Evolutionary conservation across 2,888 invertebrate species (phyloP).

Genomic region (Germaria angustata): DNA sequence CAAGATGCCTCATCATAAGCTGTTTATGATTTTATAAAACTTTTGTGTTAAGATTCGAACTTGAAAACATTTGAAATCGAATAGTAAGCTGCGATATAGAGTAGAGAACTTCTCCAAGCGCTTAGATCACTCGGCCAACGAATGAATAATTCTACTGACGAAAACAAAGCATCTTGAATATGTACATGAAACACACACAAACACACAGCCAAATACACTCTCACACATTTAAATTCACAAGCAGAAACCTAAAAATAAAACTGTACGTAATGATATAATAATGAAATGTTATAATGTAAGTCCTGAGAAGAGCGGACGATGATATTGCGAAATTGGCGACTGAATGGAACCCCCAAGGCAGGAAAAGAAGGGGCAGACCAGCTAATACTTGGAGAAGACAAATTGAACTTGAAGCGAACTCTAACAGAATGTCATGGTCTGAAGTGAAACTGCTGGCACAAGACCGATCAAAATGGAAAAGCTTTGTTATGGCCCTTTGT

Average conservation of each 20-base stretch:
- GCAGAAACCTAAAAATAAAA: neutral
- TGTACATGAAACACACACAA: neutral
- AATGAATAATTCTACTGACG: neutral
- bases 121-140: slow-evolving; percentile 21
- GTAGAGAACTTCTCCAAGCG: slow-evolving; percentile 17
- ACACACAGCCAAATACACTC: neutral
- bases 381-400: too few species aligned
- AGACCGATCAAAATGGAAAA: too few species aligned
- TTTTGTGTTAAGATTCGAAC: neutral
- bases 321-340: too few species aligned
- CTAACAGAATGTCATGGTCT: too few species aligned
- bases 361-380: too few species aligned
- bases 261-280: neutral
- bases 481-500: too few species aligned
- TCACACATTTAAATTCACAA: too few species aligned
- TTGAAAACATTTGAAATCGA: neutral
- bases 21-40: slow-evolving; percentile 38
- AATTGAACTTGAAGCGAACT: too few species aligned
- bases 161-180: neutral
- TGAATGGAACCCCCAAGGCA: too few species aligned
- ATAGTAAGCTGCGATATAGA: neutral
- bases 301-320: too few species aligned
- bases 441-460: too few species aligned
- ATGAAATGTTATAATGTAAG: too few species aligned
- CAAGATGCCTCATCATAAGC: slow-evolving; percentile 64